These are phyloP conservation scores for Erynnis tages DNA, from an alignment of 2,888 invertebrate species.

Conservation along the genomic window DNA sequence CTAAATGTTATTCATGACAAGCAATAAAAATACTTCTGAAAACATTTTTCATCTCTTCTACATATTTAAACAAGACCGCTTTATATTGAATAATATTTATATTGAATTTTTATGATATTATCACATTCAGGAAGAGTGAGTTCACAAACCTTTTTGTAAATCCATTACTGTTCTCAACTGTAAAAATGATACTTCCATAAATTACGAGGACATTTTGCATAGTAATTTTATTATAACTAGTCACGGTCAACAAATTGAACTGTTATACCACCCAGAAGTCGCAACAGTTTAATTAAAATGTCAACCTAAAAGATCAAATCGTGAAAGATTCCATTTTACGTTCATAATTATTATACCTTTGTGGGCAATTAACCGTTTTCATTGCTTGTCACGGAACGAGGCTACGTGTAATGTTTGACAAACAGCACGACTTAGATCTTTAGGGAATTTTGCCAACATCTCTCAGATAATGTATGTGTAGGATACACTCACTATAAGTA, in stretches of 20 bases:
- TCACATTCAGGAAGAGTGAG: too few species aligned
- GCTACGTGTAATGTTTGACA: neutral
- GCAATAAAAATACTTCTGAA: too few species aligned
- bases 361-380: conserved; percentile 24
- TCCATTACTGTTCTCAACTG: neutral
- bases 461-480: too few species aligned
- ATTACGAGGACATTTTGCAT: neutral
- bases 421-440: too few species aligned
- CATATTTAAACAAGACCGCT: too few species aligned
- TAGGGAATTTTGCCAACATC: too few species aligned
- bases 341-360: conserved; percentile 27
- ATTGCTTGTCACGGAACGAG: conserved; percentile 15
- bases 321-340: conserved; percentile 28
- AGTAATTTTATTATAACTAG: conserved; percentile 12
- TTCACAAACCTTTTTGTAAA: too few species aligned
- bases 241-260: conserved; percentile 21
- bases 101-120: too few species aligned
- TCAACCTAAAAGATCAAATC: conserved; percentile 33
- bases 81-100: too few species aligned
- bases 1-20: too few species aligned
- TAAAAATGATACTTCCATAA: neutral
- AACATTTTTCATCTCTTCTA: too few species aligned
- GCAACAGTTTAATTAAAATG: conserved; percentile 30
- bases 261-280: conserved; percentile 14
- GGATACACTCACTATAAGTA: too few species aligned